phyloP scores from a whole-genome alignment of 2,797 vertebrate genomes.

The Falco berigora region DNA sequence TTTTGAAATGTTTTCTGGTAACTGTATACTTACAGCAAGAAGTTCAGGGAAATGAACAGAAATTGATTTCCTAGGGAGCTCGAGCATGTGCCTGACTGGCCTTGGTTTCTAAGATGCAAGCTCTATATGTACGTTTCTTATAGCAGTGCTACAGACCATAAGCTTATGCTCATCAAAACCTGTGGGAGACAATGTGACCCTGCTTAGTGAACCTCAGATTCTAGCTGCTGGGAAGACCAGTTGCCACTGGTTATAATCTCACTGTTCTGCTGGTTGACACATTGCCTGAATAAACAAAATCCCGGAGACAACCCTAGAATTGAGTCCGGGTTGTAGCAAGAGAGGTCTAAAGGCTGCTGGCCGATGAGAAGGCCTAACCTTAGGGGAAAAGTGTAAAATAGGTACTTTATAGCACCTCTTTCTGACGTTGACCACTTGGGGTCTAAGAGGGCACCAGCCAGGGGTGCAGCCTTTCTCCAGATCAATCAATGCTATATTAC shows the following conservation, averaged over 20 bases:
- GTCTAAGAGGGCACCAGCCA: neutral
- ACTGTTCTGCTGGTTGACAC: neutral
- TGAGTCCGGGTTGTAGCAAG: neutral
- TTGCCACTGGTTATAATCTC: neutral
- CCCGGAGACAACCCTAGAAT: neutral
- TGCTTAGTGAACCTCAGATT: neutral
- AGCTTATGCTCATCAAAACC: neutral
- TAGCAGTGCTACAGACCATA: neutral
- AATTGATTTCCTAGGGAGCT: neutral
- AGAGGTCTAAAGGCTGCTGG: neutral
- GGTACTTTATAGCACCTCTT: neutral
- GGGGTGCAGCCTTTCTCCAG: neutral
- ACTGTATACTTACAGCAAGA: neutral
- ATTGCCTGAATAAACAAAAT: neutral
- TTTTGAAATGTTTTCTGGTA: slow-evolving; percentile 49
- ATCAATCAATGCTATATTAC: neutral
- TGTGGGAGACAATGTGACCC: neutral
- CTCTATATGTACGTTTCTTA: neutral
- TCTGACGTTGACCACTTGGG: neutral
- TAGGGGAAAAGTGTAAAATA: neutral
- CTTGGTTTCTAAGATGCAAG: neutral
- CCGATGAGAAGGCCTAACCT: neutral
- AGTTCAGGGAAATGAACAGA: slow-evolving; percentile 9
- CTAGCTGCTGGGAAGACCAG: neutral
- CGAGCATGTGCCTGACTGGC: neutral